These are phyloP conservation scores for Drosophila monieri DNA, from an alignment of 2,888 invertebrate species.

Conservation along the genomic window DNA sequence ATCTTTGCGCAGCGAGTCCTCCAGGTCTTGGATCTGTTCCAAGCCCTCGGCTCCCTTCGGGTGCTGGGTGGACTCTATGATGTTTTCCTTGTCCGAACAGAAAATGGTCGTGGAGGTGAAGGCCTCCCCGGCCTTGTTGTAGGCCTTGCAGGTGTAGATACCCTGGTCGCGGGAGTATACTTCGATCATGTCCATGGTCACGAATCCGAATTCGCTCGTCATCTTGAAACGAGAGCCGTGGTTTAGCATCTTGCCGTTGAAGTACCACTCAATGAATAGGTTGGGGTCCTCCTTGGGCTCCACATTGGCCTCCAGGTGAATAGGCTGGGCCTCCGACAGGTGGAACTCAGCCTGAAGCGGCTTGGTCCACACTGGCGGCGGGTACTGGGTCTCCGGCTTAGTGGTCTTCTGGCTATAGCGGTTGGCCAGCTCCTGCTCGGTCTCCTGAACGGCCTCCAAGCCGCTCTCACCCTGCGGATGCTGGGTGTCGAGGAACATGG, in stretches of 20 bases:
- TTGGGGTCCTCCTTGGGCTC: conserved; percentile 97
- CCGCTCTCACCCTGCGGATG: conserved; percentile 97
- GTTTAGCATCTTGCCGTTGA: conserved; percentile 94
- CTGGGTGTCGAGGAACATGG: conserved; percentile 94
- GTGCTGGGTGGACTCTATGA: conserved; percentile 95
- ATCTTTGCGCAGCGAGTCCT: conserved; percentile 91
- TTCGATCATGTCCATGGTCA: conserved; percentile 95
- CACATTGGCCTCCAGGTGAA: conserved; percentile 97
- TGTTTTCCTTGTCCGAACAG: conserved; percentile 91
- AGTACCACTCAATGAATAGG: conserved; percentile 96
- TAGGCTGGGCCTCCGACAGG: conserved; percentile 91
- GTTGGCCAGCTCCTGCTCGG: conserved; percentile 91
- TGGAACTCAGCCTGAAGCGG: conserved; percentile 92
- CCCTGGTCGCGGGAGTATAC: conserved; percentile 97
- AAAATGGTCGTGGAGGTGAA: conserved; percentile 95
- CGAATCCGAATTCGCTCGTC: conserved; percentile 98
- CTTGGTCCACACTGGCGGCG: conserved; percentile 93
- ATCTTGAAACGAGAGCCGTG: conserved; percentile 96
- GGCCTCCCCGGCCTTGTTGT: conserved; percentile 94
- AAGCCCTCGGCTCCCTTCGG: conserved; percentile 97
- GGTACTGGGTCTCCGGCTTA: conserved; percentile 90
- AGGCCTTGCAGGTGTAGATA: conserved; percentile 96
- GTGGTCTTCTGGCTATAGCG: conserved; percentile 89
- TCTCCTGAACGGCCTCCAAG: conserved; percentile 94
- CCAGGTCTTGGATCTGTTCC: conserved; percentile 95